Conservation (phyloP, 1,140 invertebrate genomes). For the Trypoxylus dichotomus region DNA sequence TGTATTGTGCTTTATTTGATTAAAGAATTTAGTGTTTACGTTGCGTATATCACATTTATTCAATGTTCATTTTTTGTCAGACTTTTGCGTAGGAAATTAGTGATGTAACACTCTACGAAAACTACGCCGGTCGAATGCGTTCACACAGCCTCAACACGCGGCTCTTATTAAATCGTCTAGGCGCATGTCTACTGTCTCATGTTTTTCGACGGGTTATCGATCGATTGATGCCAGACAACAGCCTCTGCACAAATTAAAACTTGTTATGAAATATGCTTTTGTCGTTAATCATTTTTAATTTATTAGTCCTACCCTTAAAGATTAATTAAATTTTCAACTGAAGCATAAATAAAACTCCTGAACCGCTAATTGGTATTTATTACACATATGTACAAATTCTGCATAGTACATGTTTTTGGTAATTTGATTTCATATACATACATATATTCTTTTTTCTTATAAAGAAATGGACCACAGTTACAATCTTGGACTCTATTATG, state of each 20-base stretch:
- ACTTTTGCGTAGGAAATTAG: neutral
- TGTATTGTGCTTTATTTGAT: neutral
- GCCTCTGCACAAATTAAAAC: neutral
- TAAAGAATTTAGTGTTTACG: neutral
- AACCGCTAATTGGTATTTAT: too few relatives aligned
- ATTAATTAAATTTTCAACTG: neutral
- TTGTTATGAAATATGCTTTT: neutral
- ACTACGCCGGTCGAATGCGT: neutral
- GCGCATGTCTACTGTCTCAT: neutral
- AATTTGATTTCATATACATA: too few relatives aligned
- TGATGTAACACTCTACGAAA: neutral
- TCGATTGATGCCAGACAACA: neutral
- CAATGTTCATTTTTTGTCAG: neutral
- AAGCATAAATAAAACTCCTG: neutral
- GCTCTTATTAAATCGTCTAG: neutral
- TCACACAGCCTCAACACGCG: neutral
- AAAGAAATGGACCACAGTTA: too few relatives aligned
- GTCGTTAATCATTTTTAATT: neutral
- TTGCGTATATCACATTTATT: slow-evolving; percentile 2
- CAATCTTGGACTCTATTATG: too few relatives aligned
- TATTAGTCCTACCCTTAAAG: neutral
- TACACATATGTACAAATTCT: too few relatives aligned
- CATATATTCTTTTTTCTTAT: too few relatives aligned
- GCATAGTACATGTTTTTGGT: too few relatives aligned
- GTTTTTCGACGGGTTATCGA: neutral